phyloP scores from a whole-genome alignment of 2,797 vertebrate genomes.

The Bucorvus abyssinicus region DNA sequence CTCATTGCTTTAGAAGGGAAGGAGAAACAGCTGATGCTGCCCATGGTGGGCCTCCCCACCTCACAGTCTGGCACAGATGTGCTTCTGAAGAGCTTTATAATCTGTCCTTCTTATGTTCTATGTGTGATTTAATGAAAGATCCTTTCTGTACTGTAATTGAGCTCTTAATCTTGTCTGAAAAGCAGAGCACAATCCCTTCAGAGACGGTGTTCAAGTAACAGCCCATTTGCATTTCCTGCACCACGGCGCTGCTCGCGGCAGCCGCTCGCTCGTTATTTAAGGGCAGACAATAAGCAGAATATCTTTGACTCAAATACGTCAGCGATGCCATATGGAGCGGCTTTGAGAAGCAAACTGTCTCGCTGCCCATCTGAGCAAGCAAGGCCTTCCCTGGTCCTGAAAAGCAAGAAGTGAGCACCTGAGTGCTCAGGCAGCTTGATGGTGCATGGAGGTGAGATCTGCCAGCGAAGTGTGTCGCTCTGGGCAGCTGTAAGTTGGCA shows the following conservation, averaged over 20 bases:
- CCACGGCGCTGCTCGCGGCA: accelerated
- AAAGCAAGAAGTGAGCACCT: not conserved
- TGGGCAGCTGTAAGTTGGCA: not conserved
- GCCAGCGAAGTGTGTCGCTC: not conserved
- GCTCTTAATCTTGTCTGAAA: conserved; percentile 43
- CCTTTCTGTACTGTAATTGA: conserved; percentile 38
- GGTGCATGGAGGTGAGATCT: not conserved
- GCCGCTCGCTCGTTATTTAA: not conserved
- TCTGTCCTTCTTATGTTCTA: conserved; percentile 19
- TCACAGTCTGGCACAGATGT: not conserved
- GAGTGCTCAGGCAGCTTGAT: not conserved
- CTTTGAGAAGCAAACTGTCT: not conserved
- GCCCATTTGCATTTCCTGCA: not conserved
- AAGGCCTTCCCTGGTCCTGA: not conserved
- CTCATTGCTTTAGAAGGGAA: not conserved
- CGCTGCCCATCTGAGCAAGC: not conserved
- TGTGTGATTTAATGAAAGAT: conserved; percentile 32
- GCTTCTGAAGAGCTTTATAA: not conserved
- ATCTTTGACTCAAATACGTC: not conserved
- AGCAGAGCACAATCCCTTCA: conserved; percentile 1
- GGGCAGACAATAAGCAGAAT: not conserved
- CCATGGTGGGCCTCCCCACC: not conserved
- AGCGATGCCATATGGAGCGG: not conserved
- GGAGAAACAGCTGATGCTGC: not conserved
- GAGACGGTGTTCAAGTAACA: not conserved